Percentiles rank a stretch among this genome's conserved stretches.
Evolutionary conservation across 2,888 invertebrate species (phyloP).

Genomic region (Amphipoea lucens): DNA sequence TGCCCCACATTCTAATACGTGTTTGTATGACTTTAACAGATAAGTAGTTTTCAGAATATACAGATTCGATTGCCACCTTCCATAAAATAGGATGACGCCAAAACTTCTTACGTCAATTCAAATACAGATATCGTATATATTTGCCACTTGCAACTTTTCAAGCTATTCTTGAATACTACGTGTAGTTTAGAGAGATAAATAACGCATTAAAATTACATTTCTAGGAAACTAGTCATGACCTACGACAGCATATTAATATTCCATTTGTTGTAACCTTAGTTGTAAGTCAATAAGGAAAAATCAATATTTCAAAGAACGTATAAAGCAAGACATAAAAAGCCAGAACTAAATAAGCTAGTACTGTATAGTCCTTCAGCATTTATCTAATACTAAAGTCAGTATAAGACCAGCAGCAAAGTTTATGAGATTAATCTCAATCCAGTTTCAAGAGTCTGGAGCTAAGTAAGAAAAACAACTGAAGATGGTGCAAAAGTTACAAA

Average conservation of each 20-base stretch:
- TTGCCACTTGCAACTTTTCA: too few relatives aligned
- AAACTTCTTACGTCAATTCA: not conserved
- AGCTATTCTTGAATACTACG: not conserved
- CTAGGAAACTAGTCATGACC: constrained; percentile 13
- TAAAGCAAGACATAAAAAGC: not conserved
- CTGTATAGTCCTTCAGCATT: not conserved
- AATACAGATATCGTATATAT: not conserved
- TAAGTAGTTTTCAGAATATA: not conserved
- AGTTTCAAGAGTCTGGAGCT: constrained; percentile 20
- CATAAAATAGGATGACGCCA: not conserved
- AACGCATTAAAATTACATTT: constrained; percentile 1
- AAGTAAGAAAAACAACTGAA: constrained; percentile 34
- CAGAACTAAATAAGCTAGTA: not conserved
- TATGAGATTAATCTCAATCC: constrained; percentile 40
- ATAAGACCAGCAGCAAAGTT: constrained; percentile 18
- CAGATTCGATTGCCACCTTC: not conserved
- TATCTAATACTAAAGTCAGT: constrained; percentile 14
- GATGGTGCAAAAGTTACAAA: constrained; percentile 31
- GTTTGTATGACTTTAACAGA: constrained; percentile 27
- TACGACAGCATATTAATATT: constrained; percentile 11
- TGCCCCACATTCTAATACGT: constrained; percentile 55
- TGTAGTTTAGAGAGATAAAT: not conserved
- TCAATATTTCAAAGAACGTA: not conserved
- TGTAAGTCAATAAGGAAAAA: constrained; percentile 17
- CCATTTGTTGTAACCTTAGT: not conserved